A percentile compares a stretch with the other conserved stretches of the same genome.
Conservation (phyloP, 2,113 vertebrate species). For the Sinocyclocheilus grahami region DNA sequence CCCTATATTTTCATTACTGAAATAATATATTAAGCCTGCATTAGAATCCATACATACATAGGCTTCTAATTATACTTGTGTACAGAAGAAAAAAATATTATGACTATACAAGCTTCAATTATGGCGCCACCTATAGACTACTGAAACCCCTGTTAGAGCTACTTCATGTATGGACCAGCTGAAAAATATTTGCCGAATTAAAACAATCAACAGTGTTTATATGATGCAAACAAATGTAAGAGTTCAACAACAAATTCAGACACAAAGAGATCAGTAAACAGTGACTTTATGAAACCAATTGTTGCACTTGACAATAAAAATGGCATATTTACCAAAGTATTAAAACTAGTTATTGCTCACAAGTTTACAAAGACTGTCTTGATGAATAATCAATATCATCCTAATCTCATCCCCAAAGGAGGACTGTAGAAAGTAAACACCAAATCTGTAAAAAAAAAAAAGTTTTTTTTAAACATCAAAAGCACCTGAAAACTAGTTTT, state of each 20-base stretch:
- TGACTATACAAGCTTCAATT: neutral
- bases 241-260: neutral
- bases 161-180: neutral
- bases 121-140: conserved; percentile 76
- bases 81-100: no score
- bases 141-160: conserved; percentile 50
- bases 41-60: no score
- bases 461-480: neutral
- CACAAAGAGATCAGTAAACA: neutral
- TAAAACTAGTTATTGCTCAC: conserved; percentile 9
- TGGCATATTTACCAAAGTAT: conserved; percentile 9
- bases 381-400: neutral
- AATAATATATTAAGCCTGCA: no score
- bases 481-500: neutral
- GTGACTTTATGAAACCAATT: neutral
- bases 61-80: no score
- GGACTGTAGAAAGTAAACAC: conserved; percentile 55
- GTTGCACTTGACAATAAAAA: neutral
- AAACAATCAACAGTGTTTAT: neutral
- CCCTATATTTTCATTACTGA: no score
- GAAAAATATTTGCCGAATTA: neutral
- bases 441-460: neutral
- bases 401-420: conserved; percentile 23
- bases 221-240: neutral
- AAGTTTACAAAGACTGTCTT: neutral